Base-by-base conservation (phyloP, 1,140 invertebrate genomes). In the Trichomalopsis sarcophagae region DNA sequence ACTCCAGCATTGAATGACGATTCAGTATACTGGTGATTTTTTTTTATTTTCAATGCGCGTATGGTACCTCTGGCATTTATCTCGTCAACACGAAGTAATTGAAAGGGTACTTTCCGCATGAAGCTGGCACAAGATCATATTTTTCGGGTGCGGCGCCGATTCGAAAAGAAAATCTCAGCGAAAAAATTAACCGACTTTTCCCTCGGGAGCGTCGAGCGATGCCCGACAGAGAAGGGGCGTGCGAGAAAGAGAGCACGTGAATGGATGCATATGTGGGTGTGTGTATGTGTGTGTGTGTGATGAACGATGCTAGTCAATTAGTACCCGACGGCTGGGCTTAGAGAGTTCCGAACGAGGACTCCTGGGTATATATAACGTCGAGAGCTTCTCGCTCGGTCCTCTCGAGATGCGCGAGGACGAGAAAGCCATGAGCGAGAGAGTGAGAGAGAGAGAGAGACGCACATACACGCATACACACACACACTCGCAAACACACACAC, bases 251-350 rank as follows among this genome's bases (percentile, higher is more conserved):
- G 55, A 62, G 55, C 17, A 62, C 55, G 55, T 62, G 55, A n/a
- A 62, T 62, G 55, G 2, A 14, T 62, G 68, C 21, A 17, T 27
- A 23, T 30, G 23, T 33, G 68, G 33, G 68, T 2, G 68, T 17
- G 68, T 62, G 27, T 33, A 86, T 86, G 84, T 82, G 88, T 89
- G 89, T 88, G 87, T 90, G 89, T 91, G 91, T 92, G 91, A 92
- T 92, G 91, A 91, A 93, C 90, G 91, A 93, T 92, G 91, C 92
- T 93, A 93, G 92, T 93, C 92, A 93, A 92, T 92, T 92, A 92
- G 89, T 90, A 90, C 86, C 88, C 88, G 87, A 82, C 50, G 71
- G 78, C 76, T 73, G 66, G 40, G n/a, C n/a, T 62, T 66, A 62
- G n/a, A 23, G 73, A 71, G 69, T 33, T 33, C 69, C 10, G 21